phyloP scores from a whole-genome alignment of 2,888 invertebrate species.

The Glaucopsyche alexis region DNA sequence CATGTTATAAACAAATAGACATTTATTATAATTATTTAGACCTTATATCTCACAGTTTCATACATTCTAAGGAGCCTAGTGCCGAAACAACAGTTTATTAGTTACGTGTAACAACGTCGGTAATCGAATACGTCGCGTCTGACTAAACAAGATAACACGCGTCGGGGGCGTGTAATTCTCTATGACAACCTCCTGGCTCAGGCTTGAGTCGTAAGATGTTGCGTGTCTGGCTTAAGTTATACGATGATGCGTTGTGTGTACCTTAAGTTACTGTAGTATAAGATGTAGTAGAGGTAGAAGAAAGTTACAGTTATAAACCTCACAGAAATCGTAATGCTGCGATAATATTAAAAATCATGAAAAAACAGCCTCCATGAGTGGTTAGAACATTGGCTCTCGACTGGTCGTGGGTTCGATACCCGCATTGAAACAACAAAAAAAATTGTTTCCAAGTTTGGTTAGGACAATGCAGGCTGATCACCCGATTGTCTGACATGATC shows the following conservation, averaged over 20 bases:
- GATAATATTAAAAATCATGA: no score
- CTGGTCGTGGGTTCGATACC: no score
- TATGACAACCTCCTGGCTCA: constrained; percentile 55
- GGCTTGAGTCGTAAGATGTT: constrained; percentile 32
- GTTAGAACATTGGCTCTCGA: no score
- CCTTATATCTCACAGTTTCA: not conserved
- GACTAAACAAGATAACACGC: constrained; percentile 72
- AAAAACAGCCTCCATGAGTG: no score
- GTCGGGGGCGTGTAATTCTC: constrained; percentile 54
- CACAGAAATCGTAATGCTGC: no score
- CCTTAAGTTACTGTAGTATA: not conserved
- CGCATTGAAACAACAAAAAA: no score
- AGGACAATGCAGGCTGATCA: no score
- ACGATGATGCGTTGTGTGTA: not conserved
- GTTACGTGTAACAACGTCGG: constrained; percentile 33
- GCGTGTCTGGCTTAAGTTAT: not conserved
- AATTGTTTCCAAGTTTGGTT: no score
- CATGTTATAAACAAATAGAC: no score
- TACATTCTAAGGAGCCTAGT: not conserved
- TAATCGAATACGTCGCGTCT: constrained; percentile 69
- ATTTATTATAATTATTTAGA: not conserved
- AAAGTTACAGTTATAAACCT: no score
- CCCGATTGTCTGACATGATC: no score
- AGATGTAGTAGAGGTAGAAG: no score
- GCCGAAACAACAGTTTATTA: not conserved